Base-by-base conservation (phyloP, 2,797 vertebrate species). In the Sardinella longiceps region DNA sequence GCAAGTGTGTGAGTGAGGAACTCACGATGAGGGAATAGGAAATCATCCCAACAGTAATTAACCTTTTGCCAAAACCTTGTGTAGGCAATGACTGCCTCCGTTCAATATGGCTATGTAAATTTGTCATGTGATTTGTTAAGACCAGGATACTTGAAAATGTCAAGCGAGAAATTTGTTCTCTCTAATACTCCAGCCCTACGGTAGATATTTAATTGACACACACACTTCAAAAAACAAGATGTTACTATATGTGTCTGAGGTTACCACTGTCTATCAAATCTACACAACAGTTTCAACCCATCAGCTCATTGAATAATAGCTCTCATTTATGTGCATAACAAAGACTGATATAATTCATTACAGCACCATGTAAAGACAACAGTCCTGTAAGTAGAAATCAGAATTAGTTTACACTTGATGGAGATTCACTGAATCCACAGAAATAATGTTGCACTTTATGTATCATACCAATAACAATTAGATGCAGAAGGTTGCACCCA, bases 81-180 rank as follows among this genome's bases (percentile, higher is more conserved):
- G 33, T 33, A 74, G 33, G 33, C 70, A 77, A 39, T 37, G 30
- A 74, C 66, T 18, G 70, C 33, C 70, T 23, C 70, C 37, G 20
- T 77, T 77, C 70, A 39, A 20, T 39, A n/a, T 23, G 33, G 70
- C 37, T 39, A 77, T 77, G 70, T 39, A 77, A 77, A 77, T 43
- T 37, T 77, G 37, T 77, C n/a, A 28, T 80, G 28, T 43, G 18
- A 51, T 86, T 86, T 66, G 80, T 83, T 83, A 80, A 51, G 70
- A 80, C 70, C 81, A 85, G 33, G 45, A 85, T 25, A 39, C 81
- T 53, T 9, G 20, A 28, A 82, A 85, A 82, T 80, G 81, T 82
- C 81, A 85, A 50, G 15, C 53, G 70, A 60, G 51, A 28, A 48
- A 33, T 83, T 80, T 58, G 60, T 82, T 82, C 77, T 39, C 12